These are phyloP conservation scores for Rachycentron canadum DNA, from an alignment of 2,797 vertebrate genomes.

Conservation along the genomic window DNA sequence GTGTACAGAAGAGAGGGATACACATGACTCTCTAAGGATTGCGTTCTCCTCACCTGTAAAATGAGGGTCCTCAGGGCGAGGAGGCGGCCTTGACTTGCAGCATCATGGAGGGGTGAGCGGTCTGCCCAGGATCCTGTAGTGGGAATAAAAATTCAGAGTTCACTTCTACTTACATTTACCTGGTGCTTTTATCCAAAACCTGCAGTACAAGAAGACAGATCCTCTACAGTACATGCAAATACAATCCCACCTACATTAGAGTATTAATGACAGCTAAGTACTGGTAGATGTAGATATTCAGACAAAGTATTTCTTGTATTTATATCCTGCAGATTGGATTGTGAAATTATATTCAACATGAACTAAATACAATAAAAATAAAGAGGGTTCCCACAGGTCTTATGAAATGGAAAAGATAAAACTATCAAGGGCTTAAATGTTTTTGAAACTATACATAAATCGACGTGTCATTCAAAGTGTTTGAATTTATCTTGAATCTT, in stretches of 20 bases:
- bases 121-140: constrained; percentile 94
- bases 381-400: too few relatives aligned
- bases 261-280: neutral
- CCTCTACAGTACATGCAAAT: neutral
- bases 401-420: too few relatives aligned
- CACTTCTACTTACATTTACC: neutral
- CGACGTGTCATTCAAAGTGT: too few relatives aligned
- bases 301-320: neutral
- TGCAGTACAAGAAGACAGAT: neutral
- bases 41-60: constrained; percentile 87
- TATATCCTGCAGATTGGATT: too few relatives aligned
- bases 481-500: too few relatives aligned
- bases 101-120: constrained; percentile 94
- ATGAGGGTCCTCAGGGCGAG: constrained; percentile 93
- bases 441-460: too few relatives aligned
- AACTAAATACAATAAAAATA: neutral
- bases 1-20: constrained; percentile 24
- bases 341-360: neutral
- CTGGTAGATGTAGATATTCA: neutral
- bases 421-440: too few relatives aligned
- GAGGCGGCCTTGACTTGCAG: constrained; percentile 94
- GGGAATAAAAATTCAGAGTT: constrained; percentile 33
- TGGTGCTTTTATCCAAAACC: neutral
- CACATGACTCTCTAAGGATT: constrained; percentile 11
- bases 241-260: neutral